Percentiles rank a stretch among this genome's conserved stretches.
phyloP scores from a whole-genome alignment of 2,888 invertebrate species.

The Leucoptera coffeella region DNA sequence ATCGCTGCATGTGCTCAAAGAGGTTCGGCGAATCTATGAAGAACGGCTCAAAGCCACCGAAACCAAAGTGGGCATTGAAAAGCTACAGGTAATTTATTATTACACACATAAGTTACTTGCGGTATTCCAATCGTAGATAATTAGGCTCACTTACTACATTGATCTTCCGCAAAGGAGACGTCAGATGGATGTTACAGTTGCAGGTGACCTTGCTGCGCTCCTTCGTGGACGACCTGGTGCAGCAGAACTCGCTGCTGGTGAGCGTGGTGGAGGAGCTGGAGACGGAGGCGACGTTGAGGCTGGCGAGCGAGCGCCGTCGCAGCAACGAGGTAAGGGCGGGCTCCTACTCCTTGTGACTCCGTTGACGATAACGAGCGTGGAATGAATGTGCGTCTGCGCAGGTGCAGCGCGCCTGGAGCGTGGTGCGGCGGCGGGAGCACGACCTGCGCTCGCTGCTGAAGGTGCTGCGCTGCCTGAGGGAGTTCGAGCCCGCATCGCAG shows the following conservation, averaged over 20 bases:
- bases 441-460: slow-evolving; percentile 49
- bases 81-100: slow-evolving; percentile 21
- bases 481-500: slow-evolving; percentile 40
- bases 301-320: slow-evolving; percentile 30
- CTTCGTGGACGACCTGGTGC: slow-evolving; percentile 62
- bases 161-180: too few species aligned
- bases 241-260: slow-evolving; percentile 62
- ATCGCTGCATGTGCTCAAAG: slow-evolving; percentile 48
- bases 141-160: too few species aligned
- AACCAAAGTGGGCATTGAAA: slow-evolving; percentile 18
- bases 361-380: too few species aligned
- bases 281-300: slow-evolving; percentile 54
- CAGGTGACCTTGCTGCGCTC: slow-evolving; percentile 57
- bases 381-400: too few species aligned
- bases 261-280: slow-evolving; percentile 63
- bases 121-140: too few species aligned
- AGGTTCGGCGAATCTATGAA: slow-evolving; percentile 59
- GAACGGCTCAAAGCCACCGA: slow-evolving; percentile 55
- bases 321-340: too few species aligned
- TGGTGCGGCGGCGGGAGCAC: slow-evolving; percentile 32
- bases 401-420: too few species aligned
- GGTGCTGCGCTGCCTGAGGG: slow-evolving; percentile 41
- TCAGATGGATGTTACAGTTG: slow-evolving; percentile 33
- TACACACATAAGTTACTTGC: too few species aligned
- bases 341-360: too few species aligned